Percentiles rank a stretch among this genome's conserved stretches.
Evolutionary conservation across 1,140 invertebrate genomes (phyloP).

Genomic region (Maniola jurtina): DNA sequence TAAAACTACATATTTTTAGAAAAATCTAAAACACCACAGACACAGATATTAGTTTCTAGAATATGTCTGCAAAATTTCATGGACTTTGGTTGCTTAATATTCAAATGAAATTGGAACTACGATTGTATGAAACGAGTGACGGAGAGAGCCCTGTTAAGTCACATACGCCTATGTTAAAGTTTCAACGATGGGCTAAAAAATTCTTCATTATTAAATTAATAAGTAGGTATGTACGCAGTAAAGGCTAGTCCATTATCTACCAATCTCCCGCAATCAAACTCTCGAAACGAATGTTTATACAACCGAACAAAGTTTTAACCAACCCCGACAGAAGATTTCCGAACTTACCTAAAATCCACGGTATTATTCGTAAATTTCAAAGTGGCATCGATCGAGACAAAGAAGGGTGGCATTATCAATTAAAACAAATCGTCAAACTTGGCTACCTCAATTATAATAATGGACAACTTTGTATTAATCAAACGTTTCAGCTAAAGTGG

Average conservation of each 20-base stretch:
- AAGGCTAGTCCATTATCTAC: background rate
- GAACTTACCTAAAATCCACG: conserved; percentile 9
- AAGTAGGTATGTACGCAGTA: background rate
- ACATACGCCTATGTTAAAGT: too few species aligned
- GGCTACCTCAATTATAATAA: conserved; percentile 61
- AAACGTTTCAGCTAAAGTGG: conserved; percentile 46
- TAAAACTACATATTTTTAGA: too few species aligned
- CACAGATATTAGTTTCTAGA: too few species aligned
- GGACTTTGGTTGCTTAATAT: too few species aligned
- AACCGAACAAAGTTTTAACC: background rate
- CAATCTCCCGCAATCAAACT: background rate
- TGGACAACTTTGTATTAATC: conserved; percentile 66
- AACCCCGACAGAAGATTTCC: background rate
- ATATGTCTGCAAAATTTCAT: too few species aligned
- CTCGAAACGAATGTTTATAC: background rate
- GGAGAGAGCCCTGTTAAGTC: too few species aligned
- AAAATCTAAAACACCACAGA: too few species aligned
- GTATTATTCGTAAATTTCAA: conserved; percentile 27
- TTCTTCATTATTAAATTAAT: background rate
- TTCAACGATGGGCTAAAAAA: too few species aligned
- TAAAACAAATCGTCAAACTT: conserved; percentile 44
- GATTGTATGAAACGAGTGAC: too few species aligned
- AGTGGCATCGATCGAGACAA: conserved; percentile 32
- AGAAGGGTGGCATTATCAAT: conserved; percentile 40
- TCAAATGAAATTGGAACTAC: too few species aligned